phyloP scores from a whole-genome alignment of 1,140 invertebrate species.

The Eulimnadia texana region DNA sequence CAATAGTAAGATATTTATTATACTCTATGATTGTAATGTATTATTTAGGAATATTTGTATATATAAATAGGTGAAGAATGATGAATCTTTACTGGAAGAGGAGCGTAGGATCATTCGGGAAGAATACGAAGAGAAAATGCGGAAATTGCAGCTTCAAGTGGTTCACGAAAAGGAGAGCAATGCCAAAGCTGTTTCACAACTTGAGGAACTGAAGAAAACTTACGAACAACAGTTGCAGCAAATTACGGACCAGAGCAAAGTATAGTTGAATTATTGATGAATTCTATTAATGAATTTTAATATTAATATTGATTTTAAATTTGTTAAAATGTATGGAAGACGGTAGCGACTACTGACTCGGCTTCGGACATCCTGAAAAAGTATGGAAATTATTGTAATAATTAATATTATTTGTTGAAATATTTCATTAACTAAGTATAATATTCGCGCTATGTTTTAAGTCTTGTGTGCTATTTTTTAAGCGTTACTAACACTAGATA shows the following conservation, averaged over 20 bases:
- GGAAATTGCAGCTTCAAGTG: conserved; percentile 36
- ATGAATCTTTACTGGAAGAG: conserved; percentile 27
- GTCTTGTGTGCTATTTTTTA: too few species aligned
- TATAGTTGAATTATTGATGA: not conserved
- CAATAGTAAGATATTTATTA: not conserved
- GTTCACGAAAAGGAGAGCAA: conserved; percentile 42
- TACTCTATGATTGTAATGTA: too few species aligned
- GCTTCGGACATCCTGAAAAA: not conserved
- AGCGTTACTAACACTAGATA: too few species aligned
- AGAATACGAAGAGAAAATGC: conserved; percentile 33
- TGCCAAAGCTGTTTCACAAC: conserved; percentile 40
- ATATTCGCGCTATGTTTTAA: too few species aligned
- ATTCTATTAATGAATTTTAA: conserved; percentile 11
- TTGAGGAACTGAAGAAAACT: conserved; percentile 36
- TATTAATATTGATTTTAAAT: conserved; percentile 8
- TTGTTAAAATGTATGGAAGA: conserved; percentile 6
- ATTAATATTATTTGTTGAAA: too few species aligned
- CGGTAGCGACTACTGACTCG: not conserved
- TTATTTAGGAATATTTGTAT: not conserved
- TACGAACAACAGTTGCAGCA: conserved; percentile 39
- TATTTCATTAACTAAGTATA: too few species aligned
- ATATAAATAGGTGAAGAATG: not conserved
- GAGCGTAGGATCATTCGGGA: conserved; percentile 31
- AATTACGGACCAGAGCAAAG: conserved; percentile 27
- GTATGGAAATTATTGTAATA: not conserved